A percentile compares a stretch with the other conserved stretches of the same genome.
phyloP scores from a whole-genome alignment of 1,140 invertebrate species.

The Mercenaria mercenaria region DNA sequence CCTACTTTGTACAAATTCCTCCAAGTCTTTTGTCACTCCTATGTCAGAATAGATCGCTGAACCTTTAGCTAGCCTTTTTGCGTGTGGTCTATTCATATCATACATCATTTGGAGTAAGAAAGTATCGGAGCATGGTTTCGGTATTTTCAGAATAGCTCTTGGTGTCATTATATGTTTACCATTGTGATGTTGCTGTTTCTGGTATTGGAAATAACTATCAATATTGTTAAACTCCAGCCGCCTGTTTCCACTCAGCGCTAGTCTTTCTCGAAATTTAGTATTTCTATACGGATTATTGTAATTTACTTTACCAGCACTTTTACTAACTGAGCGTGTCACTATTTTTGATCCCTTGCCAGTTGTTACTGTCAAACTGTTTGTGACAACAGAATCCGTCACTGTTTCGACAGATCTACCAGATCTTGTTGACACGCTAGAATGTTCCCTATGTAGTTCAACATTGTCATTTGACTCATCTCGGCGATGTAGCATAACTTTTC shows the following conservation, averaged over 20 bases:
- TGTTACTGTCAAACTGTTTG: constrained; percentile 50
- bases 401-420: constrained; percentile 48
- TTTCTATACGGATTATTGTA: constrained; percentile 67
- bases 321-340: background rate
- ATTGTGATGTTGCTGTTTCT: constrained; percentile 50
- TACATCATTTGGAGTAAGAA: constrained; percentile 66
- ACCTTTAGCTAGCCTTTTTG: background rate
- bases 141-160: constrained; percentile 46
- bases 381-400: constrained; percentile 45
- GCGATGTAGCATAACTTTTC: constrained; percentile 31
- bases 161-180: constrained; percentile 50
- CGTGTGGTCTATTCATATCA: constrained; percentile 54
- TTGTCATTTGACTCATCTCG: background rate
- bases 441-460: constrained; percentile 33
- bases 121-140: constrained; percentile 63
- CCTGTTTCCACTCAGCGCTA: constrained; percentile 33
- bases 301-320: constrained; percentile 46
- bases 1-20: constrained; percentile 56
- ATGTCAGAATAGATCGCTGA: constrained; percentile 51
- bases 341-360: constrained; percentile 44
- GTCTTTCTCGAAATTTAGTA: constrained; percentile 53
- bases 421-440: constrained; percentile 28
- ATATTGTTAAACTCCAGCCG: constrained; percentile 47
- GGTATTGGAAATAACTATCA: constrained; percentile 56
- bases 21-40: constrained; percentile 22